Base-by-base conservation (phyloP, 2,797 vertebrate species). In the Propithecus deckenii region DNA sequence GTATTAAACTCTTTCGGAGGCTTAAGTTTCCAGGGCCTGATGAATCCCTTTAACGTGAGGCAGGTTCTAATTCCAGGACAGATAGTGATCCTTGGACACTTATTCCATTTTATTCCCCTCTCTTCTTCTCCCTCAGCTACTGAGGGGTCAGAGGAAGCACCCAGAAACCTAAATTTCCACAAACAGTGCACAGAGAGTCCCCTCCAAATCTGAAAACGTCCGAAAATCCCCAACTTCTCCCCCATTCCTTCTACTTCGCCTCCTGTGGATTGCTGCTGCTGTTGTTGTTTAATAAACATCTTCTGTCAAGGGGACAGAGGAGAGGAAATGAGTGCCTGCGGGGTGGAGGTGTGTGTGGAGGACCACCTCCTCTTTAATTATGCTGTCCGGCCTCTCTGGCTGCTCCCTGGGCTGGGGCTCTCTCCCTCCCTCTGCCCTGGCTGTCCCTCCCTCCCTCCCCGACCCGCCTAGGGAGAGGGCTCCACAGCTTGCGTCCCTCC, bases 1-100 rank as follows among this genome's bases (percentile, higher is more conserved):
- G 99, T 99, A 99, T 99, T 98, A 98, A 98, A 99, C 99, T 99
- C 98, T 99, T 99, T 98, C 98, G 98, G 88, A 97, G 97, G 97
- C 98, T 97, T 99, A 99, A 98, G 99, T 99, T 98, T 80, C 87
- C 98, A 98, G 98, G 97, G 98, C 98, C 98, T 97, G 97, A 97
- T 97, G 98, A 97, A 98, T 98, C 97, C 98, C 97, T 96, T 85
- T 98, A 98, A 98, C 98, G 97, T 93, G 86, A 86, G 5, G 92
- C 89, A 67, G 78, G 61, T 97, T 93, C 97, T 96, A 46, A 95
- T 96, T 97, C 85, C 90, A 81, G 69, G 85, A 89, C 12, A 52
- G 41, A 81, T 22, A 30, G 50, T 32, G 50, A 23, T 71, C 48
- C 43, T 38, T 30, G 38, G 61, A 90, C 79, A 63, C 50, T 11